These are phyloP conservation scores for Drosophila basisetae DNA, from an alignment of 2,888 invertebrate species.

Conservation along the genomic window DNA sequence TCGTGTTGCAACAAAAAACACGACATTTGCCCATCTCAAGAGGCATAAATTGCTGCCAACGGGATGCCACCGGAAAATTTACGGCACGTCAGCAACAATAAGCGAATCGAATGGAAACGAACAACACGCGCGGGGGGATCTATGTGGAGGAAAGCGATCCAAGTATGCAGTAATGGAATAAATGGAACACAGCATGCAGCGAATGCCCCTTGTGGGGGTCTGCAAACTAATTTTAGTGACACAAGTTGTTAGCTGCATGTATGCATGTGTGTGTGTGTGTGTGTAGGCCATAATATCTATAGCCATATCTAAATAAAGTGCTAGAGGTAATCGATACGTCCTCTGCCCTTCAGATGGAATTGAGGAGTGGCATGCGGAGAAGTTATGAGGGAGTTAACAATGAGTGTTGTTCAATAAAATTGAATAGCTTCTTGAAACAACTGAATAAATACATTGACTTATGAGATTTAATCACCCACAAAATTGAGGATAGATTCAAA, in stretches of 20 bases:
- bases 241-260: constrained; percentile 40
- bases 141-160: constrained; percentile 17
- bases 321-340: constrained; percentile 17
- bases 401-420: neutral
- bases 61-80: constrained; percentile 71
- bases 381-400: neutral
- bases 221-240: constrained; percentile 66
- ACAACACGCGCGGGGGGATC: constrained; percentile 2
- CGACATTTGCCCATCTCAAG: constrained; percentile 21
- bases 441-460: neutral
- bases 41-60: constrained; percentile 30
- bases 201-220: constrained; percentile 50
- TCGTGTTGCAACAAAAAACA: neutral
- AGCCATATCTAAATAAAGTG: constrained; percentile 18
- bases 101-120: constrained; percentile 23
- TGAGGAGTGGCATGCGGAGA: neutral
- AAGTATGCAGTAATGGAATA: constrained; percentile 61
- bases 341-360: neutral
- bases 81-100: constrained; percentile 67
- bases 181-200: constrained; percentile 51
- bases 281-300: neutral
- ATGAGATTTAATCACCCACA: neutral
- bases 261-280: constrained; percentile 1
- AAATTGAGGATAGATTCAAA: neutral
- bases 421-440: neutral